Base-by-base conservation (phyloP, 1,140 invertebrate genomes). In the Solenopsis invicta region DNA sequence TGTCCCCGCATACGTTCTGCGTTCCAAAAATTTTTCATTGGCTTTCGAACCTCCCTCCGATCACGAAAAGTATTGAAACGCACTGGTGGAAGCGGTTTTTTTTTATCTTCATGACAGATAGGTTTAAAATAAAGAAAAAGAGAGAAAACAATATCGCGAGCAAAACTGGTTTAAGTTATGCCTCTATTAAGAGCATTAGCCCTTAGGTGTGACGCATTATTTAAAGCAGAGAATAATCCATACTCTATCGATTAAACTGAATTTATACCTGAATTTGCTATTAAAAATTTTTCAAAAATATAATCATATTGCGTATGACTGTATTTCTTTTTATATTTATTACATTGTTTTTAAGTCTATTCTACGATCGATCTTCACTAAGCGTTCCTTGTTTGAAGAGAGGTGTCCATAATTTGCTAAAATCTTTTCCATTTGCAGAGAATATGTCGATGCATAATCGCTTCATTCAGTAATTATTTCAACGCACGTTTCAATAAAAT, bases 21-120 rank as follows among this genome's bases (percentile, higher is more conserved):
- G 21, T 41, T 59, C 18, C 50, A 10, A 21, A 61, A 72, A 82
- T 82, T 80, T 80, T 59, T 54, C 67, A 72, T 82, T 82, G 52
- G 24, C 24, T 74, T 59, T 61, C 18, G 24, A 82, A 82, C 64
- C 0, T 80, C 9, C 16, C 62, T 82, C 12, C 37, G 67, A 82
- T 74, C 52, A 29, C 67, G 24, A n/a, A 61, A 72, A 59, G 67
- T 72, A 24, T 81, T 37, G 21, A n/a, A 74, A 74, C 29, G 4
- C 4, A n/a, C 2, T 8, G n/a, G 9, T 54, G 12, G 13, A n/a
- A 16, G 9, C n/a, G 9, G 8, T 10, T 21, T 4, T 34, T 59
- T 74, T 82, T 72, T 45, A 54, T 21, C 24, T 82, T 13, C 1
- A 61, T 48, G 24, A 21, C 0, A 18, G 50, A 72, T 80, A 52